Base-by-base conservation (phyloP, 2,888 invertebrate species). In the Drosophila koepferae region DNA sequence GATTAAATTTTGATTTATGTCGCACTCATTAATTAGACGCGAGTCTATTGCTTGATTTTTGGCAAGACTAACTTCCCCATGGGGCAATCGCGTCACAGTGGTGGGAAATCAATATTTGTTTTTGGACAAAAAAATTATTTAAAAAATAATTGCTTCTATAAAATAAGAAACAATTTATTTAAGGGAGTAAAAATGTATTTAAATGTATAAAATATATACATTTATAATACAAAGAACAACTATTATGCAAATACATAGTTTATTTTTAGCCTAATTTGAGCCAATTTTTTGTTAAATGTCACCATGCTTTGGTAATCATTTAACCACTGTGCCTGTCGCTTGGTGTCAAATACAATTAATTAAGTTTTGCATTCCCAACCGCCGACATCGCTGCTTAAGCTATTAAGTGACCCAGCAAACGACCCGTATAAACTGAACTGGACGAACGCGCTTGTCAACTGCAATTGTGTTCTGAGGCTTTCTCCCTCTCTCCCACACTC, bases 1-100 rank as follows among this genome's bases (percentile, higher is more conserved):
- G 69, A 86, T 86, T 90, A 87, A 75, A 77, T 64, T 90, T 90
- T 90, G 90, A 86, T 90, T 86, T 90, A 86, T 86, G 72, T 72
- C 55, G 48, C 43, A 72, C 56, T 63, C 83, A 88, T 86, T 90
- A 85, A 86, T 86, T 90, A 89, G 60, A 58, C 49, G 63, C 63
- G 75, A 64, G 78, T 72, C 49, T 34, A 46, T 41, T 60, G 46
- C 68, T 61, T 55, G 53, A 60, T 66, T 76, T 77, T 78, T 82
- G 69, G 48, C 83, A 82, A 69, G 62, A 40, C 43, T 44, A 38
- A 51, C 62, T 73, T 73, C 36, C 49, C 46, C 51, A 20, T 23
- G 20, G 41, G 51, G 49, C 41, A 44, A 12, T 10, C n/a, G 43
- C 14, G 7, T 72, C 63, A 77, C 78, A 59, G 66, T 77, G 78